Evolutionary conservation across 2,113 vertebrate genomes (phyloP), one percentile per base, ranked within the genome.

Genomic region (Xenopus tropicalis): DNA sequence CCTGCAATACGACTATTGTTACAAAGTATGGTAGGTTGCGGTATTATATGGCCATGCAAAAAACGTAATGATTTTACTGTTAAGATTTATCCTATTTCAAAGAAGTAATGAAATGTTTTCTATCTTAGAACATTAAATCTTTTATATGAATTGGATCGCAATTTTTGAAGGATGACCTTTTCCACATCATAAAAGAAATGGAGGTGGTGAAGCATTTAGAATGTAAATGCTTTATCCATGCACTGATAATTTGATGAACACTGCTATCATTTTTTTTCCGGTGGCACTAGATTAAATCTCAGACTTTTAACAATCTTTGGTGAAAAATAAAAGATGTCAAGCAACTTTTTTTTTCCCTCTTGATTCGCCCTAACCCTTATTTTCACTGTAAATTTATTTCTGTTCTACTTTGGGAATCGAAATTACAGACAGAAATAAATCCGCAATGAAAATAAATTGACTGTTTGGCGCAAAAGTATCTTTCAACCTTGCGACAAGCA

Each of bases 91-190:
- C 78, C 80, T 82, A 69, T 81, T 82, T 82, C 84, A 81, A 80
- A 87, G 79, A 77, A 78, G 77, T 64, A 85, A 83, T 83, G 81
- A 80, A 84, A 83, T 81, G 78, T 88, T 87, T 87, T 84, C 66
- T 0, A 83, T 83, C 81, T 86, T 82, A 82, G 86, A 82, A 83
- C 81, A 84, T 85, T 84, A 84, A 85, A 86, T 89, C 85, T 86
- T 85, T 85, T 86, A 77, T 86, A 86, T 79, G 78, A 85, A 90
- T 84, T 81, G 80, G 80, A 84, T 87, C 85, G 87, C 80, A 83
- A 78, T 80, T 86, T 81, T 81, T 88, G 81, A 87, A 85, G 82
- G 82, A 88, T 90, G 90, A 91, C 87, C 88, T 92, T 90, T 91
- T 82, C 79, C 87, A 78, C 80, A 86, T 84, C 82, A 83, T 85